These are phyloP conservation scores for Regulus satrapa DNA, from an alignment of 2,113 vertebrate genomes.

Conservation along the genomic window DNA sequence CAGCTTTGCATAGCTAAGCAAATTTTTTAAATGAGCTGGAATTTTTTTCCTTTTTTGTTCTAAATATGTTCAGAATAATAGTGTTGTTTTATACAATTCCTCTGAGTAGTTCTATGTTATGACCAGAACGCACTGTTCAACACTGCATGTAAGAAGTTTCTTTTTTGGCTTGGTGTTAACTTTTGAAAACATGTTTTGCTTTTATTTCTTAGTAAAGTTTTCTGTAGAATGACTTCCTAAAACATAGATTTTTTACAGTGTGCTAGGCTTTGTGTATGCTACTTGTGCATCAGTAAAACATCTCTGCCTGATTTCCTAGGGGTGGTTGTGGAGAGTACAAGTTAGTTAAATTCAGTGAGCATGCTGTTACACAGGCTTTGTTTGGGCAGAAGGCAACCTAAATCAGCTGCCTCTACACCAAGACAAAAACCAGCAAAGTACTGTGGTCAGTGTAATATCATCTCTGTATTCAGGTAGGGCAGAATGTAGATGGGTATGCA, in stretches of 20 bases:
- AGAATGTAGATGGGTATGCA: background rate
- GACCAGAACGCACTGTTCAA: background rate
- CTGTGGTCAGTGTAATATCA: background rate
- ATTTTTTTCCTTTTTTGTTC: background rate
- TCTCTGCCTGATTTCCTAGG: background rate
- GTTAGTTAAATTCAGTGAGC: background rate
- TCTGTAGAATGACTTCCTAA: background rate
- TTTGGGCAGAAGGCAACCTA: background rate
- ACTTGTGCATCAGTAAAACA: background rate
- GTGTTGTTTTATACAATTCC: background rate
- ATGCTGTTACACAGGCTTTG: background rate
- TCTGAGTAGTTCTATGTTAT: background rate
- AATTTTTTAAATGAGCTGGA: background rate
- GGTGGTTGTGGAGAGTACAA: background rate
- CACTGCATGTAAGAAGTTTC: background rate
- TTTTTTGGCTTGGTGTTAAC: background rate
- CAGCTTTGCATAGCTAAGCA: slow-evolving; percentile 9
- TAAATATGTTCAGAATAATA: background rate
- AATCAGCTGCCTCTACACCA: background rate
- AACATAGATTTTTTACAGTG: background rate
- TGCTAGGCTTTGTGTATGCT: background rate
- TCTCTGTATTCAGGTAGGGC: background rate
- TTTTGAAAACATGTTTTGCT: background rate
- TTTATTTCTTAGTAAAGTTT: background rate
- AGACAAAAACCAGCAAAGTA: background rate